Base-by-base conservation (phyloP, 1,140 invertebrate species). In the Thalassaphorura encarpata region DNA sequence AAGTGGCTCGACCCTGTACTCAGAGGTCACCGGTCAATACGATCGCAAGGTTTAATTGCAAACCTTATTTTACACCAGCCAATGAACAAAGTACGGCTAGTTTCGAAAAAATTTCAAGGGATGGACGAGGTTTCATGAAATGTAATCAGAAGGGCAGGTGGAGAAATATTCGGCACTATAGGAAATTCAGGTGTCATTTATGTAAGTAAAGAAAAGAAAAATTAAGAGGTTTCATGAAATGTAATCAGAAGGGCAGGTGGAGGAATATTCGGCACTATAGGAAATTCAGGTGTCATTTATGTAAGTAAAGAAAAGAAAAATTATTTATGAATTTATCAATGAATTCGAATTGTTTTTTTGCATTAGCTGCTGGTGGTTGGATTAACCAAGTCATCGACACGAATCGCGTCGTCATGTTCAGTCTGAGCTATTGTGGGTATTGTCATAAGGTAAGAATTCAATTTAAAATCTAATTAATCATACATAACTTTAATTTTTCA, bases 401-500 rank as follows among this genome's bases (percentile, higher is more conserved):
- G 23, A 21, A 51, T 21, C 23, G 48, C 21, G 48, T 51, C 21
- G 13, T 51, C 11, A 51, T 51, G 4, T 51, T 51, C 19, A n/a
- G 29, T 4, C 28, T n/a, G 23, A 51, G 48, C 33, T 27, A 21
- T 16, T 51, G 48, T 29, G 33, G 5, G 26, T 51, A 51, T 29
- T 51, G 48, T 19, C 8, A 13, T 8, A 19, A 39, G 48, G 48
- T 48, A 16, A 27, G 48, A 21, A 24, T 13, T 36, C 4, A 36
- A 36, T 11, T n/a, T 11, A 36, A 36, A 36, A 11, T n/a, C 33
- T 11, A 36, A n/a, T n/a, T n/a, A 36, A 36, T 11, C 11, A 36
- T 11, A n/a, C 11, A 36, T 36, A 8, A 27, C 28, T 21, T 24
- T 51, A 11, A 13, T 36, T 36, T 39, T 13, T 51, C 28, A 33